Evolutionary conservation across 2,888 invertebrate species (phyloP), one percentile per base, ranked within the genome.

Genomic region (Epistrophe eligans): DNA sequence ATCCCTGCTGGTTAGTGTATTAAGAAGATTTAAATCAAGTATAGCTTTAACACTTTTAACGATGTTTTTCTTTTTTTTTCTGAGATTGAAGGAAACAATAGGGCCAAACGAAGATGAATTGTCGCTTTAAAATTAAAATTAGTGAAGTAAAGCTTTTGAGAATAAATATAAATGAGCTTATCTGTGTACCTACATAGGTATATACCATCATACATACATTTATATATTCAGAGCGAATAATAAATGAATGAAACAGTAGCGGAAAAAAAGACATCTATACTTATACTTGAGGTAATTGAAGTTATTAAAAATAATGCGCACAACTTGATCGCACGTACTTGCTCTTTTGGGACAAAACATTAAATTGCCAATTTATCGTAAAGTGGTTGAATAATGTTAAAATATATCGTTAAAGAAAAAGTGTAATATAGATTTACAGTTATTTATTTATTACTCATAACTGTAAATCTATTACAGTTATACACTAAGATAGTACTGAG

Each of bases 181-280:
- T 43, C 24, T 24, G 40, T 43, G 48, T n/a, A 35, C 11, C 15
- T 7, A 48, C 1, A 48, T 48, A 9, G 0, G 0, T 17, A 9
- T 17, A 4, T 0, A 7, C 32, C 24, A 24, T 24, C 24, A 24
- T 24, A 32, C 10, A 13, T 13, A n/a, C n/a, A n/a, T 40, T 0
- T 1, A 48, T 38, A 17, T 38, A 7, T 17, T 38, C 9, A 19
- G 2, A 24, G 24, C 2, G 11, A 52, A 40, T 4, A 52, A 40
- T 60, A 71, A 48, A 76, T 77, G 84, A 72, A 76, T 84, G 74
- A 72, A 80, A 84, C 67, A 80, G 72, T 77, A 67, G 55, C 8
- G 32, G 13, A 35, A 35, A 57, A 60, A 55, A 55, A n/a, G 52
- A 52, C 7, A 13, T 50, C 19, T 19, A 11, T 17, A 9, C 9